Percentiles rank a stretch among this genome's conserved stretches.
Conservation (phyloP, 2,113 vertebrate species). For the Sterna hirundo region DNA sequence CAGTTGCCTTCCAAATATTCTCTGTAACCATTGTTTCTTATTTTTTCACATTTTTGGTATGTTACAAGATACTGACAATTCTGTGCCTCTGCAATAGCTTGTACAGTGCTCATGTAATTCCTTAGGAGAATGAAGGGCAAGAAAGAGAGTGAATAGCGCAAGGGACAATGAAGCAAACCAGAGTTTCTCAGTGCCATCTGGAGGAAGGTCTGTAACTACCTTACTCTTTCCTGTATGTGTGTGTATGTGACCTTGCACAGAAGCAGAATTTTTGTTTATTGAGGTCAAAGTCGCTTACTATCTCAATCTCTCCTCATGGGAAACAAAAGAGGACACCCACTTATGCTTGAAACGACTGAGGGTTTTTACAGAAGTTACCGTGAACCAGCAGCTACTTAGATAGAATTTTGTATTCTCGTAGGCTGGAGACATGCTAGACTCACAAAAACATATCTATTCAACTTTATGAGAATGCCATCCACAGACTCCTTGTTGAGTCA, state of each 20-base stretch:
- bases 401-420: background rate
- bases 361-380: background rate
- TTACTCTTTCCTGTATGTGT: background rate
- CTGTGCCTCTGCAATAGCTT: background rate
- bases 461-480: background rate
- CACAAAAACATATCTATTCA: background rate
- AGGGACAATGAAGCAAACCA: background rate
- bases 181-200: background rate
- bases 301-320: background rate
- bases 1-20: background rate
- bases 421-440: background rate
- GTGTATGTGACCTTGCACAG: background rate
- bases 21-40: background rate
- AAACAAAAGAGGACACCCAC: background rate
- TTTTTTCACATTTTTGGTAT: background rate
- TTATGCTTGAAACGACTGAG: background rate
- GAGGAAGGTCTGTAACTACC: background rate
- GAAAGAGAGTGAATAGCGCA: background rate
- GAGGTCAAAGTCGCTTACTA: background rate
- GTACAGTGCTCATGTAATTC: background rate
- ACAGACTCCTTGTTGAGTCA: background rate
- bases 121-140: background rate
- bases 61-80: background rate
- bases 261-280: background rate
- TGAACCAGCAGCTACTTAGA: background rate